These are phyloP conservation scores for Rhinogobius similis DNA, from an alignment of 2,113 vertebrate genomes.

Conservation along the genomic window DNA sequence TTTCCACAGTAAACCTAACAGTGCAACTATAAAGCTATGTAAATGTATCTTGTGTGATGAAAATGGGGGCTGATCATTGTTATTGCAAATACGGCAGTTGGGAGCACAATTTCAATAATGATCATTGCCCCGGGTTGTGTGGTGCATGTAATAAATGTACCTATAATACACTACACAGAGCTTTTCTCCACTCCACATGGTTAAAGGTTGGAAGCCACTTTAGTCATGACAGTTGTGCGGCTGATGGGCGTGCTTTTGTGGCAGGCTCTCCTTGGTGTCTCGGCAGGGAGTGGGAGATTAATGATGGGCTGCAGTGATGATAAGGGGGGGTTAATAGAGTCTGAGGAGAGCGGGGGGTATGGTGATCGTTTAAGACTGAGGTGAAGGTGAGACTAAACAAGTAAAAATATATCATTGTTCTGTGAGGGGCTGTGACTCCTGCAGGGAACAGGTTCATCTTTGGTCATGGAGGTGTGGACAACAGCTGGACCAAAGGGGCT, in stretches of 20 bases:
- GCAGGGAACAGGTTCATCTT: slow-evolving; percentile 50
- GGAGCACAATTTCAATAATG: slow-evolving; percentile 41
- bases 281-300: slow-evolving; percentile 62
- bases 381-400: slow-evolving; percentile 47
- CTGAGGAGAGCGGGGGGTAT: slow-evolving; percentile 20
- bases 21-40: not conserved
- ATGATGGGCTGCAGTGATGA: slow-evolving; percentile 56
- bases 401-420: slow-evolving; percentile 37
- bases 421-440: slow-evolving; percentile 47
- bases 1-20: not conserved
- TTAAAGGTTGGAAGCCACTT: slow-evolving; percentile 11
- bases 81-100: slow-evolving; percentile 26
- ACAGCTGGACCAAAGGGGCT: slow-evolving; percentile 57
- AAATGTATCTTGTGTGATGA: not conserved
- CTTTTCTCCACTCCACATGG: not conserved
- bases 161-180: slow-evolving; percentile 1
- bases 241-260: slow-evolving; percentile 45
- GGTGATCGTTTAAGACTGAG: slow-evolving; percentile 59
- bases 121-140: slow-evolving; percentile 20
- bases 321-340: slow-evolving; percentile 49
- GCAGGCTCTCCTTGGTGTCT: slow-evolving; percentile 57
- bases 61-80: slow-evolving; percentile 40
- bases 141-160: slow-evolving; percentile 3
- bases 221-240: slow-evolving; percentile 24
- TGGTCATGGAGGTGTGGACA: slow-evolving; percentile 35